Conservation (phyloP, 2,797 vertebrate genomes). For the Myiothlypis coronata region DNA sequence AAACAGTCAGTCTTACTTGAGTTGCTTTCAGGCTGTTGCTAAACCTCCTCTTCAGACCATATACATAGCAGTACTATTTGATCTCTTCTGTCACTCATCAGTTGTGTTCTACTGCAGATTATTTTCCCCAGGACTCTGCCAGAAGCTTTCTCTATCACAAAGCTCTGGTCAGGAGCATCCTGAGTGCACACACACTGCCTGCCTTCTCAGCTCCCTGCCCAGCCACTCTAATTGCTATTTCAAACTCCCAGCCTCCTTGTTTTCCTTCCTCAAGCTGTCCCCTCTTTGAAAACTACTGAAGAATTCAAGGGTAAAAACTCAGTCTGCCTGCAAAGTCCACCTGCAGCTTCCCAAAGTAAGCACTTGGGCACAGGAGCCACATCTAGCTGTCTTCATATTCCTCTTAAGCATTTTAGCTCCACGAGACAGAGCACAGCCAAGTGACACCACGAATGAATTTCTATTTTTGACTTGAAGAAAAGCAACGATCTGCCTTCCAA, state of each 20-base stretch:
- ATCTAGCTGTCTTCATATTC: not conserved
- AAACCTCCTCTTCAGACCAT: not conserved
- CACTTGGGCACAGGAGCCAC: not conserved
- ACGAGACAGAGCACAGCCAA: not conserved
- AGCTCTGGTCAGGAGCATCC: not conserved
- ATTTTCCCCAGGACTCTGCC: not conserved
- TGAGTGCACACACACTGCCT: not conserved
- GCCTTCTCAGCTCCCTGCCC: not conserved
- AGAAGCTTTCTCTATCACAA: not conserved
- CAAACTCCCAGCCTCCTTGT: not conserved
- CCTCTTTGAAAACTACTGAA: not conserved
- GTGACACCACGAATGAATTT: not conserved
- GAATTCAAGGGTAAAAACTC: not conserved
- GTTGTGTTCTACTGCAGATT: not conserved
- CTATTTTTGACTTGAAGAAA: conserved; percentile 4
- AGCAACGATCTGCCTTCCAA: not conserved
- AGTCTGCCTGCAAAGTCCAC: not conserved
- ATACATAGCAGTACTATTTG: not conserved
- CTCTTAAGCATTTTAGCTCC: not conserved
- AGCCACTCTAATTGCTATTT: not conserved
- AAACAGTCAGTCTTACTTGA: not conserved
- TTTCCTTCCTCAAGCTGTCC: not conserved
- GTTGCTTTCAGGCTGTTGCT: not conserved
- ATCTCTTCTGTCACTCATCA: not conserved
- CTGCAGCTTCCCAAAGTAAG: not conserved